These are phyloP conservation scores for Typhlichthys eigenmanni DNA, from an alignment of 2,797 vertebrate genomes.

Conservation along the genomic window DNA sequence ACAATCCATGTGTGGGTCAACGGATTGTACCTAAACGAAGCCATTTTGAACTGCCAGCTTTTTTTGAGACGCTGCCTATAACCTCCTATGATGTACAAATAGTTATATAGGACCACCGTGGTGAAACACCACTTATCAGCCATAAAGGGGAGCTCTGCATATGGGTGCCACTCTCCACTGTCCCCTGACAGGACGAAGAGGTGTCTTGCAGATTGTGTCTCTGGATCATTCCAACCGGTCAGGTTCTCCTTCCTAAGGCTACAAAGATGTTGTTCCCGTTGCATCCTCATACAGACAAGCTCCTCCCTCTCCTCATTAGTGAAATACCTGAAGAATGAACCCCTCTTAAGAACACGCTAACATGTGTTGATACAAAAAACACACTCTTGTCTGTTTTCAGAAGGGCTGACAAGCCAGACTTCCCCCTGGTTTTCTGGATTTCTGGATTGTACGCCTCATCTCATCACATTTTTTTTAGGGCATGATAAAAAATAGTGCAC, in stretches of 20 bases:
- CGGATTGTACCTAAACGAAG: constrained; percentile 80
- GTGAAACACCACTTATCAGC: constrained; percentile 84
- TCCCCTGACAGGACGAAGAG: constrained; percentile 68
- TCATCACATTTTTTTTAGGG: too few species aligned
- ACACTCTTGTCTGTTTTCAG: not conserved
- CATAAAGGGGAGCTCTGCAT: constrained; percentile 74
- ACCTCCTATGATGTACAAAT: constrained; percentile 81
- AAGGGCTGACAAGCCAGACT: too few species aligned
- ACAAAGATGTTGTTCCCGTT: constrained; percentile 63
- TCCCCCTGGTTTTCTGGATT: too few species aligned
- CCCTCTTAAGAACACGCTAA: not conserved
- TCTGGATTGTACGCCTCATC: too few species aligned
- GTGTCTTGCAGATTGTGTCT: constrained; percentile 57
- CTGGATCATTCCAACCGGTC: constrained; percentile 53
- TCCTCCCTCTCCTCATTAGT: constrained; percentile 47
- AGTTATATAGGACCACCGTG: constrained; percentile 78
- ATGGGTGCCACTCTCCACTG: constrained; percentile 59
- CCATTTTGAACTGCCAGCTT: constrained; percentile 80
- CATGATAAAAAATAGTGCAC: too few species aligned
- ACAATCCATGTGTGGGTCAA: constrained; percentile 66
- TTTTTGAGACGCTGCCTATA: constrained; percentile 68
- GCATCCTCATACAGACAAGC: constrained; percentile 59
- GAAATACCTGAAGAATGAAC: constrained; percentile 46
- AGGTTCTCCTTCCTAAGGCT: constrained; percentile 80
- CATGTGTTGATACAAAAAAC: not conserved